Evolutionary conservation across 92 coral and sea anemone species (phyloP), one percentile per base, ranked within the genome.

Genomic region (Phymanthus crucifer): DNA sequence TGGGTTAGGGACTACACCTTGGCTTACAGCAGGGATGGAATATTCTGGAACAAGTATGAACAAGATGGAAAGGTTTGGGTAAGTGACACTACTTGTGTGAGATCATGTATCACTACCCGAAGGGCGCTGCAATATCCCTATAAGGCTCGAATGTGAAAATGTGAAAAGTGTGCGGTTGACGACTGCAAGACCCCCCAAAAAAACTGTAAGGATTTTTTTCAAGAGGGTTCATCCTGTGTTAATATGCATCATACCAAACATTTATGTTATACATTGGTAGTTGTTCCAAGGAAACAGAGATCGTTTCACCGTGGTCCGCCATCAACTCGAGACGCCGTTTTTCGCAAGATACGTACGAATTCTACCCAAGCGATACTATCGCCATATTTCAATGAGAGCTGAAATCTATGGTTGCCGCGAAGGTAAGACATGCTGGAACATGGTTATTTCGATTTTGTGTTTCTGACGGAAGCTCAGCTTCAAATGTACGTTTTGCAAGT

Each of bases 341-440:
- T 32, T 65, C 38, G 81, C 81, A 54, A 36, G 81, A 40, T 77
- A 54, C 35, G 54, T 77, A 6, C 56, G 81, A 32, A 37, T 77
- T 37, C 61, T 27, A 26, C 81, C 81, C 26, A 64, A 47, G 11
- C 45, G 72, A 0, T 77, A 38, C 57, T 10, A 77, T 40, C 37
- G 72, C 35, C 81, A 77, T 17, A 64, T 77, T 3, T 77, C 81
- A 1, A 77, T 77, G 81, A 77, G 81, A 36, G 67, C 68, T 77
- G 81, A 65, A 36, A 19, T 77, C 18, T 58, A 36, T 64, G 81
- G 81, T 6, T 77, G 81, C 40, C 68, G 37, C 2, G 57, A 36
- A 61, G 81, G 81, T 77, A 36, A 0, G 36, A 7, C 17, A n/a
- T n/a, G n/a, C n/a, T n/a, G n/a, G n/a, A n/a, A n/a, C n/a, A n/a